These are phyloP conservation scores for Argyresthia goedartella DNA, from an alignment of 2,888 invertebrate species.

Conservation along the genomic window DNA sequence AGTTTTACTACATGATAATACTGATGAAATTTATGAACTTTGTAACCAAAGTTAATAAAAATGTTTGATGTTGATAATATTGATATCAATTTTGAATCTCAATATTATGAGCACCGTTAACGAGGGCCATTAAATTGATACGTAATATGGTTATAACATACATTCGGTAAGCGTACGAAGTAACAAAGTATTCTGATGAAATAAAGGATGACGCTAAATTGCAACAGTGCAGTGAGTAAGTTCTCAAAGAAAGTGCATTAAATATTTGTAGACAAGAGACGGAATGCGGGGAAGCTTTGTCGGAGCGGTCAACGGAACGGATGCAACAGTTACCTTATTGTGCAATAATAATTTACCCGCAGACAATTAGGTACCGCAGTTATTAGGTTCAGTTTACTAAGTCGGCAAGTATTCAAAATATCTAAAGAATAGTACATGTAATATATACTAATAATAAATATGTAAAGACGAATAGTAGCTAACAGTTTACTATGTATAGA, in stretches of 20 bases:
- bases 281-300: constrained; percentile 17
- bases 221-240: constrained; percentile 8
- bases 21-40: too few relatives aligned
- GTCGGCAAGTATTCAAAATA: not conserved
- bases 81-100: too few relatives aligned
- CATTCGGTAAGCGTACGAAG: constrained; percentile 9
- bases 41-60: too few relatives aligned
- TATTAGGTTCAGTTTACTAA: not conserved
- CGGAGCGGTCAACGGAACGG: constrained; percentile 27
- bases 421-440: not conserved
- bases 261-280: not conserved
- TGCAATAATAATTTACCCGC: too few relatives aligned
- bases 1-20: not conserved
- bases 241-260: constrained; percentile 13
- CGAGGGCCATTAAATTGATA: too few relatives aligned
- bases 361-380: not conserved
- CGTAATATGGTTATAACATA: not conserved
- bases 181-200: constrained; percentile 24
- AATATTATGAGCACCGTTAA: too few relatives aligned
- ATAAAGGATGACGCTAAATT: constrained; percentile 19
- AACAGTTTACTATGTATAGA: too few relatives aligned
- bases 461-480: too few relatives aligned
- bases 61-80: too few relatives aligned
- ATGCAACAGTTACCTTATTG: not conserved
- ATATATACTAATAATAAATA: too few relatives aligned